Conservation (phyloP, 2,797 vertebrate genomes). For the Podarcis lilfordi region DNA sequence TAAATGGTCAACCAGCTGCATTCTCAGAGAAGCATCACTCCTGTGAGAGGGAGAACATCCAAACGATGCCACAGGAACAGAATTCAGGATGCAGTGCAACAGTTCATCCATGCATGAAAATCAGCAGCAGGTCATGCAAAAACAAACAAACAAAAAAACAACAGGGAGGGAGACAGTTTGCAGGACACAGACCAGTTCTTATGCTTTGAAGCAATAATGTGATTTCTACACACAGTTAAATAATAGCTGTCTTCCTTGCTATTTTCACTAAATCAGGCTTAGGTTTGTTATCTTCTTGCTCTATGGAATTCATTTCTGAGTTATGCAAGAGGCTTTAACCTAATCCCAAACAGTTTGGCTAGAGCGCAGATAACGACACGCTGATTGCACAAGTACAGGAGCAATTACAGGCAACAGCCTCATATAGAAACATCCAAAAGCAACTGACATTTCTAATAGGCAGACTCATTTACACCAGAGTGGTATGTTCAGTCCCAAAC, state of each 20-base stretch:
- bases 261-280: background rate
- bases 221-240: background rate
- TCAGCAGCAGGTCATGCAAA: background rate
- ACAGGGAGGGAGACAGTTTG: too few relatives aligned
- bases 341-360: constrained; percentile 37
- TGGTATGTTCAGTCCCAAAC: constrained; percentile 33
- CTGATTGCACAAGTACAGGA: constrained; percentile 49
- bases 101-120: background rate
- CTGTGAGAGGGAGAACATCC: background rate
- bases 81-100: background rate
- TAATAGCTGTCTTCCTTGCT: background rate
- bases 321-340: constrained; percentile 55
- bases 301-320: constrained; percentile 24
- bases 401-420: constrained; percentile 45
- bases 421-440: constrained; percentile 24
- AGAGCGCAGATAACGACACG: constrained; percentile 35
- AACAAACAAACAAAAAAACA: too few relatives aligned
- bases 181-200: background rate
- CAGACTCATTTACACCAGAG: constrained; percentile 17
- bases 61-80: background rate
- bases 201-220: background rate
- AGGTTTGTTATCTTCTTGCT: constrained; percentile 34
- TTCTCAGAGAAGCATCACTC: background rate
- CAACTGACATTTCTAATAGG: constrained; percentile 31
- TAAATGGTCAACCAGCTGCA: background rate